phyloP scores from a whole-genome alignment of 64 coral and sea anemone species.

The Montipora foliosa region DNA sequence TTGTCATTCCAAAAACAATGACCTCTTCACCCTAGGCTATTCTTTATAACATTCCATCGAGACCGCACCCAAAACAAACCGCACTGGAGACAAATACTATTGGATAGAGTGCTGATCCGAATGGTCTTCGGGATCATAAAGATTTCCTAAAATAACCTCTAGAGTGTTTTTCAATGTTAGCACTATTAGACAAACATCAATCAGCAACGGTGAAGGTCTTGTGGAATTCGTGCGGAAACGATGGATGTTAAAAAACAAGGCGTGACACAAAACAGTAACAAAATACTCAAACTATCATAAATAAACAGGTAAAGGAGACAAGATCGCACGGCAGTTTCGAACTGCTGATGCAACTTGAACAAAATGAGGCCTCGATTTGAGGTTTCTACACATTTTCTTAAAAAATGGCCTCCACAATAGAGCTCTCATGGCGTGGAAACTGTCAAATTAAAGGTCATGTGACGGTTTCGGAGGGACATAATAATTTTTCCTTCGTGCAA shows the following conservation, averaged over 20 bases:
- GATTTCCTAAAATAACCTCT: slow-evolving; percentile 27
- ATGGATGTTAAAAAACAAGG: neutral
- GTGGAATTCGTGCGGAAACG: slow-evolving; percentile 21
- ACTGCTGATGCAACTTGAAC: no score
- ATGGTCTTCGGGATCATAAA: neutral
- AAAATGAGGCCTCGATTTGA: no score
- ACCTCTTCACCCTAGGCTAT: neutral
- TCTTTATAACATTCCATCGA: slow-evolving; percentile 20
- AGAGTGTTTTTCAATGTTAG: slow-evolving; percentile 33
- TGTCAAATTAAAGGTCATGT: no score
- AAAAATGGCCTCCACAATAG: no score
- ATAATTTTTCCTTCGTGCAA: no score
- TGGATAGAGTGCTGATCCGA: neutral
- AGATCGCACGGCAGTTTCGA: neutral
- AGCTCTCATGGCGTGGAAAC: no score
- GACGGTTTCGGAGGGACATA: no score
- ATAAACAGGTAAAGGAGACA: no score
- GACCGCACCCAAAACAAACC: slow-evolving; percentile 49
- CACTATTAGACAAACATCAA: slow-evolving; percentile 18
- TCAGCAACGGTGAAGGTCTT: slow-evolving; percentile 12
- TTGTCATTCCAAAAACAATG: neutral
- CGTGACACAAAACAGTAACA: neutral
- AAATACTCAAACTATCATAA: neutral
- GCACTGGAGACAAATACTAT: neutral
- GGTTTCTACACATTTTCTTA: no score